Percentiles rank a stretch among this genome's conserved stretches.
Evolutionary conservation across 2,113 vertebrate species (phyloP).

Genomic region (Tamias sibiricus): DNA sequence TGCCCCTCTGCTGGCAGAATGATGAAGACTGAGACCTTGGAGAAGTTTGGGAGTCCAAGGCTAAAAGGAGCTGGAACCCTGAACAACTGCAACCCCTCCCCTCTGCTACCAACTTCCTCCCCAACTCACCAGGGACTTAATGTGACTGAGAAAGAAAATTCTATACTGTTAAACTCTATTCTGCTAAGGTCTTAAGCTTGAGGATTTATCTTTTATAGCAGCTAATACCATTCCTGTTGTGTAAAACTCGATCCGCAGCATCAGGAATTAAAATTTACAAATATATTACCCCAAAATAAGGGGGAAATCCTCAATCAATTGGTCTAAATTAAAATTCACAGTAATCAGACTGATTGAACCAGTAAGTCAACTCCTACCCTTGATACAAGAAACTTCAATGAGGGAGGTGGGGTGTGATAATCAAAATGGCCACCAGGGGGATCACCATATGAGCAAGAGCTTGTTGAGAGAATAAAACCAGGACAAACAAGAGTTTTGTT

Average conservation of each 20-base stretch:
- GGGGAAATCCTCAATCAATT: background rate
- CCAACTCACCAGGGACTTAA: background rate
- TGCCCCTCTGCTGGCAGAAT: background rate
- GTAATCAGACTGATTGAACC: background rate
- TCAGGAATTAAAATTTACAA: background rate
- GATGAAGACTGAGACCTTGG: background rate
- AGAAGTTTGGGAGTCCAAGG: background rate
- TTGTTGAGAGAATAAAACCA: background rate
- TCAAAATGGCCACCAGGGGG: background rate
- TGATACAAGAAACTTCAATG: background rate
- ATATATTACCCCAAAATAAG: background rate
- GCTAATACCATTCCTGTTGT: background rate
- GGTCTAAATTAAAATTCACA: conserved; percentile 34
- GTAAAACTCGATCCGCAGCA: background rate
- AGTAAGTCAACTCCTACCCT: background rate
- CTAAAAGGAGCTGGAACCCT: background rate
- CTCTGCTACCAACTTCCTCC: background rate
- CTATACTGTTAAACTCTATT: background rate
- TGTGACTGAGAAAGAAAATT: conserved; percentile 11
- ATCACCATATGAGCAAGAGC: background rate
- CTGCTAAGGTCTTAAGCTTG: background rate
- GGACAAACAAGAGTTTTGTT: background rate
- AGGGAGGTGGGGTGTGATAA: background rate
- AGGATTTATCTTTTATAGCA: background rate
- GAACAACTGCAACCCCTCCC: background rate